A percentile compares a stretch with the other conserved stretches of the same genome.
Conservation (phyloP, 2,888 invertebrate species). For the Platycheirus rosarum region DNA sequence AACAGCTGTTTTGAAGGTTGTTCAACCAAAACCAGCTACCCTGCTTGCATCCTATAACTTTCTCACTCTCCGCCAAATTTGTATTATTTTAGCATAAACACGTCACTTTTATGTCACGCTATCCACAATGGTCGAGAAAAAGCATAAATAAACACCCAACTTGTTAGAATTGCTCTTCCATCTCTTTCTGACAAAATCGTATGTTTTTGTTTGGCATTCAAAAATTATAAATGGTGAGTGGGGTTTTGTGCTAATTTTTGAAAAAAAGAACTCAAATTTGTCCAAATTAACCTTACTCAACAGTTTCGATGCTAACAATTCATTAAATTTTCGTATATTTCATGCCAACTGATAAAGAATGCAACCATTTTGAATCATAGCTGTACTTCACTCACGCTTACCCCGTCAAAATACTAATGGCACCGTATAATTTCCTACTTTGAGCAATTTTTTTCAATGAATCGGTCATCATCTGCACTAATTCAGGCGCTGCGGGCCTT, state of each 20-base stretch:
- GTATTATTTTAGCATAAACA: background rate
- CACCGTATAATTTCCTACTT: constrained; percentile 77
- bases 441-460: constrained; percentile 53
- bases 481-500: constrained; percentile 47
- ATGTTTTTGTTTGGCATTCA: constrained; percentile 76
- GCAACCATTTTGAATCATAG: constrained; percentile 11
- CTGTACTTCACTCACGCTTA: constrained; percentile 75
- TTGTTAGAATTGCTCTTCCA: constrained; percentile 57
- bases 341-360: background rate
- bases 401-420: constrained; percentile 80
- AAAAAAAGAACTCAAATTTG: background rate
- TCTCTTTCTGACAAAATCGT: constrained; percentile 80
- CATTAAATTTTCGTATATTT: background rate
- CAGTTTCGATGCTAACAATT: background rate
- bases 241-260: background rate
- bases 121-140: constrained; percentile 39
- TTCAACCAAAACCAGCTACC: too few relatives aligned
- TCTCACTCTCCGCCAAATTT: too few relatives aligned
- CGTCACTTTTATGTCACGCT: constrained; percentile 13
- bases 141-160: constrained; percentile 60
- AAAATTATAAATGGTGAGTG: constrained; percentile 4
- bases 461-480: constrained; percentile 52
- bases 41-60: too few relatives aligned
- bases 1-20: constrained; percentile 26
- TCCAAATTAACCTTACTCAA: background rate